Percentiles rank a stretch among this genome's conserved stretches.
phyloP scores from a whole-genome alignment of 2,888 invertebrate species.

The Hyposoter dolosus region DNA sequence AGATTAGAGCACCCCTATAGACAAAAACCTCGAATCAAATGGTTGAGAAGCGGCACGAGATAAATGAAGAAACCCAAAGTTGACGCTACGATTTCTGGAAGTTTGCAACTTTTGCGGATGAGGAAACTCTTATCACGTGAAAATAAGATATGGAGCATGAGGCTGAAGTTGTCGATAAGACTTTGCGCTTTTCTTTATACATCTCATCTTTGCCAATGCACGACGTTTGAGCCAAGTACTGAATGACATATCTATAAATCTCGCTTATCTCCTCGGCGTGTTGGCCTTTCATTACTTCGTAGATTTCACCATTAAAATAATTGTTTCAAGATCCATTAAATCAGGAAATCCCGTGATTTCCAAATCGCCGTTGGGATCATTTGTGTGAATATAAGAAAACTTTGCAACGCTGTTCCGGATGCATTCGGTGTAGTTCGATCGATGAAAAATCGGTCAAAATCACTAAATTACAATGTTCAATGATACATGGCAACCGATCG shows the following conservation, averaged over 20 bases:
- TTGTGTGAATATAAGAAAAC: background rate
- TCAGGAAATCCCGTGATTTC: background rate
- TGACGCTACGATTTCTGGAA: constrained; percentile 15
- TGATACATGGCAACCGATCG: background rate
- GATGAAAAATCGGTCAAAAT: background rate
- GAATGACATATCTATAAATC: constrained; percentile 7
- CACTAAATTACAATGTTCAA: constrained; percentile 16
- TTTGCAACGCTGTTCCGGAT: background rate
- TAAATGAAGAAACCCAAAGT: constrained; percentile 16
- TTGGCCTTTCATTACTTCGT: background rate
- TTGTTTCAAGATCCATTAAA: background rate
- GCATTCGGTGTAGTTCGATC: background rate
- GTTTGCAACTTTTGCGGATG: constrained; percentile 9
- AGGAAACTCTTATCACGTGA: constrained; percentile 34
- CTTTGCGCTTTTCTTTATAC: background rate
- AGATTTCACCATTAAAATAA: background rate
- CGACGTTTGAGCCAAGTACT: background rate
- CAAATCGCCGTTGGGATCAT: background rate
- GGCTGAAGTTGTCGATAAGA: background rate
- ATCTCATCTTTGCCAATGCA: background rate
- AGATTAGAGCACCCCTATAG: constrained; percentile 8
- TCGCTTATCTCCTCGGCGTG: background rate
- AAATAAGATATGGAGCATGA: constrained; percentile 26
- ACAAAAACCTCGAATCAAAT: background rate
- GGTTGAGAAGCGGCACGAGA: constrained; percentile 3